These are phyloP conservation scores for Netelia melanura DNA, from an alignment of 2,888 invertebrate species.

Conservation along the genomic window DNA sequence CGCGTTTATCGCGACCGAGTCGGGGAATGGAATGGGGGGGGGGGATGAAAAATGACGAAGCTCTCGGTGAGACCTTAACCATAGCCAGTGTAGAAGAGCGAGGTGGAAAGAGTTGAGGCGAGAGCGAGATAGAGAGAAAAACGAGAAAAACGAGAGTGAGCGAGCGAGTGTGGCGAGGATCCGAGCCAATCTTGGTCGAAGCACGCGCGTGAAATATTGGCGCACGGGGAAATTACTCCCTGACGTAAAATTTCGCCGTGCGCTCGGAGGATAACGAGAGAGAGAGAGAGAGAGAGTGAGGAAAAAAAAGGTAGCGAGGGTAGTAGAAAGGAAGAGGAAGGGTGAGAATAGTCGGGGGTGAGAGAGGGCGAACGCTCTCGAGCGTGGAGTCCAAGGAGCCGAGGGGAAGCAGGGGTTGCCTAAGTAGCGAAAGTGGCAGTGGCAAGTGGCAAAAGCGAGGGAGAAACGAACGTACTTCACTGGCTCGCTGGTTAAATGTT, in stretches of 20 bases:
- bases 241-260: constrained; percentile 80
- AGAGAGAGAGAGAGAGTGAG: constrained; percentile 22
- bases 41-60: constrained; percentile 53
- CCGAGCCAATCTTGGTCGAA: constrained; percentile 80
- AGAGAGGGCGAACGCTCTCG: constrained; percentile 41
- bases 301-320: constrained; percentile 36
- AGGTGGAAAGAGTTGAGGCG: constrained; percentile 45
- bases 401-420: constrained; percentile 26
- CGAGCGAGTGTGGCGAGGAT: constrained; percentile 64
- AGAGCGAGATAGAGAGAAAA: constrained; percentile 56
- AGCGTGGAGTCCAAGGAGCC: constrained; percentile 46
- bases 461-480: constrained; percentile 55
- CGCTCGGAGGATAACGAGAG: constrained; percentile 69
- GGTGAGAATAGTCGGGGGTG: constrained; percentile 49
- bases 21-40: background rate
- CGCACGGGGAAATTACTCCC: constrained; percentile 82
- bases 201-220: constrained; percentile 83
- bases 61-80: constrained; percentile 50
- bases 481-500: constrained; percentile 72
- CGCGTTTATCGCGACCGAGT: constrained; percentile 39
- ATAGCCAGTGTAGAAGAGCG: constrained; percentile 42
- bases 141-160: constrained; percentile 44
- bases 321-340: constrained; percentile 31
- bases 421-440: constrained; percentile 39
- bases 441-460: constrained; percentile 56